Percentiles rank a stretch among this genome's conserved stretches.
Conservation (phyloP, 2,113 vertebrate genomes). For the Rhabdomys dilectus region DNA sequence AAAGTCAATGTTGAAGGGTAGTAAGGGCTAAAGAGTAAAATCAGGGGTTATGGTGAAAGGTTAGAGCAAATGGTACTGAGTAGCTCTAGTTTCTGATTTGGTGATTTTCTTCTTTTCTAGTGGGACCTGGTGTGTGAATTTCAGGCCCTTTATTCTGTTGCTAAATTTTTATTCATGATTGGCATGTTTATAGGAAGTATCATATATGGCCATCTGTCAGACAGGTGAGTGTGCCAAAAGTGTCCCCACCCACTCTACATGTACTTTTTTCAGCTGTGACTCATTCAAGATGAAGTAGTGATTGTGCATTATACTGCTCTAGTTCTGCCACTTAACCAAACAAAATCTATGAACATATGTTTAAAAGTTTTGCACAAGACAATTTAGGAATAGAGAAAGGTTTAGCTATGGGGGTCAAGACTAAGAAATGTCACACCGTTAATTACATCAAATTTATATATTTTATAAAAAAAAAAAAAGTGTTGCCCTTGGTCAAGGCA, state of each 20-base stretch:
- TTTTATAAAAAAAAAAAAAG: background rate
- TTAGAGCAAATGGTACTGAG: too few relatives aligned
- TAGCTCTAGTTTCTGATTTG: too few relatives aligned
- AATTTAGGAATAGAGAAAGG: background rate
- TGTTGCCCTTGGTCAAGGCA: background rate
- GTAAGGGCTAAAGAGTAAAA: background rate
- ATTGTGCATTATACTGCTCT: background rate
- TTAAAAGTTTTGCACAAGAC: background rate
- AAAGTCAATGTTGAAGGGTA: background rate
- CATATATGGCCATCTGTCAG: slow-evolving; percentile 83
- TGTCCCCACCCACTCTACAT: background rate
- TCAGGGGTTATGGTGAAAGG: too few relatives aligned
- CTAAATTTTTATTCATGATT: slow-evolving; percentile 74
- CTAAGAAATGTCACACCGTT: background rate
- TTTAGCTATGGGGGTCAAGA: too few relatives aligned
- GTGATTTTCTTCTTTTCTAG: too few relatives aligned
- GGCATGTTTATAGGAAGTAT: slow-evolving; percentile 84
- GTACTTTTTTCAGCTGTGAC: background rate
- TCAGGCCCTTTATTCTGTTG: too few relatives aligned
- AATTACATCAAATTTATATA: background rate
- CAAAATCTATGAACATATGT: background rate
- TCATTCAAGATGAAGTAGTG: background rate
- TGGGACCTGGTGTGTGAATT: too few relatives aligned
- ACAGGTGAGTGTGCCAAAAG: slow-evolving; percentile 52
- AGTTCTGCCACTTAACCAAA: background rate